A percentile compares a stretch with the other conserved stretches of the same genome.
These are phyloP conservation scores for Drosophila insularis DNA, from an alignment of 1,140 invertebrate species.

Conservation along the genomic window DNA sequence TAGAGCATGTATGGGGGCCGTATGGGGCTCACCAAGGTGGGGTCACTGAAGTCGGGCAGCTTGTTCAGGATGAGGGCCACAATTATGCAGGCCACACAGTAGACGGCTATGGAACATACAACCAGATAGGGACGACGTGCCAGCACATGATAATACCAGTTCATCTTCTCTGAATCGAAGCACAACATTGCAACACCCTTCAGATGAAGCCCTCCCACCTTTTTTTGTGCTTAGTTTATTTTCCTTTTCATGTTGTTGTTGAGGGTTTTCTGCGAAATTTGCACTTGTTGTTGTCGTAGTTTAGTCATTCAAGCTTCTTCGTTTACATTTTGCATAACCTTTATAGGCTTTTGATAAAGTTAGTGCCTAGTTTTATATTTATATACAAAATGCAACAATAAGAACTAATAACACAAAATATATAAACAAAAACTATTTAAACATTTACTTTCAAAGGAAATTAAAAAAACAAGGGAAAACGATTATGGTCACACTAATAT, in stretches of 20 bases:
- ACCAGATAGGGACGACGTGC: conserved; percentile 90
- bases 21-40: conserved; percentile 85
- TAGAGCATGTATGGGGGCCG: conserved; percentile 24
- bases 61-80: conserved; percentile 87
- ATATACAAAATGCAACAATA: neutral
- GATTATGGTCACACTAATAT: neutral
- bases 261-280: conserved; percentile 6
- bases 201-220: neutral
- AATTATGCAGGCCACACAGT: conserved; percentile 88
- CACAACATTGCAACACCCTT: conserved; percentile 51
- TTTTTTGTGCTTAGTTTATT: conserved; percentile 15
- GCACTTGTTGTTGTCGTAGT: neutral
- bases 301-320: neutral
- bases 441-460: conserved; percentile 5
- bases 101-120: conserved; percentile 86
- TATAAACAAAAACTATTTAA: conserved; percentile 8
- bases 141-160: conserved; percentile 86
- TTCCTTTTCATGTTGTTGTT: conserved; percentile 21
- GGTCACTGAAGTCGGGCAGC: conserved; percentile 90
- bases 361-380: neutral
- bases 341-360: neutral
- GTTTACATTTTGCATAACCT: neutral
- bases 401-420: conserved; percentile 3
- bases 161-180: conserved; percentile 82
- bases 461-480: conserved; percentile 7